Conservation (phyloP, 2,888 invertebrate genomes). For the Nysson spinosus region DNA sequence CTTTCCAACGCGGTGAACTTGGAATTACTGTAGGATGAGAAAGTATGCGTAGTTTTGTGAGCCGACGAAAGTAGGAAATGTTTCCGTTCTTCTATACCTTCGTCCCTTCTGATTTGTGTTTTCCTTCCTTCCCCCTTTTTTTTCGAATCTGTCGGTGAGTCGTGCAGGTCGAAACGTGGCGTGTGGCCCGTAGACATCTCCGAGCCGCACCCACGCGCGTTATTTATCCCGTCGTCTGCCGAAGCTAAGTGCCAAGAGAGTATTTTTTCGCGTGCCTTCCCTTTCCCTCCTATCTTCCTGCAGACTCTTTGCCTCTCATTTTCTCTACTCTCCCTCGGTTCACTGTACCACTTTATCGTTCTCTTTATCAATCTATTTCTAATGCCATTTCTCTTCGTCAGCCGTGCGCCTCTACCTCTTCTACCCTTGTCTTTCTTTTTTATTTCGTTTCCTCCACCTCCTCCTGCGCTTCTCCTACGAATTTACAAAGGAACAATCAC, state of each 20-base stretch:
- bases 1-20: too few species aligned
- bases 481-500: constrained; percentile 50
- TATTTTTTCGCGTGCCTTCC: constrained; percentile 65
- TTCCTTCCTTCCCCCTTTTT: constrained; percentile 18
- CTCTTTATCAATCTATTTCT: constrained; percentile 24
- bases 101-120: constrained; percentile 9
- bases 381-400: constrained; percentile 25
- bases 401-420: not conserved
- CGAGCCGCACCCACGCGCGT: constrained; percentile 72
- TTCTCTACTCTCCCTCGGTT: not conserved
- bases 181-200: constrained; percentile 69
- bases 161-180: constrained; percentile 62
- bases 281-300: constrained; percentile 1
- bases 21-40: not conserved
- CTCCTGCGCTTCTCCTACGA: constrained; percentile 12
- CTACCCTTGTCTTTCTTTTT: constrained; percentile 2
- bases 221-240: constrained; percentile 71
- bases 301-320: constrained; percentile 14
- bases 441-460: not conserved
- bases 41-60: not conserved
- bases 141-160: constrained; percentile 36
- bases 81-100: constrained; percentile 2
- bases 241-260: constrained; percentile 70
- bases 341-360: not conserved
- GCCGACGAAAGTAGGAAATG: not conserved